Evolutionary conservation across 2,797 vertebrate genomes (phyloP).

Genomic region (Helicolenus hilgendorfi): DNA sequence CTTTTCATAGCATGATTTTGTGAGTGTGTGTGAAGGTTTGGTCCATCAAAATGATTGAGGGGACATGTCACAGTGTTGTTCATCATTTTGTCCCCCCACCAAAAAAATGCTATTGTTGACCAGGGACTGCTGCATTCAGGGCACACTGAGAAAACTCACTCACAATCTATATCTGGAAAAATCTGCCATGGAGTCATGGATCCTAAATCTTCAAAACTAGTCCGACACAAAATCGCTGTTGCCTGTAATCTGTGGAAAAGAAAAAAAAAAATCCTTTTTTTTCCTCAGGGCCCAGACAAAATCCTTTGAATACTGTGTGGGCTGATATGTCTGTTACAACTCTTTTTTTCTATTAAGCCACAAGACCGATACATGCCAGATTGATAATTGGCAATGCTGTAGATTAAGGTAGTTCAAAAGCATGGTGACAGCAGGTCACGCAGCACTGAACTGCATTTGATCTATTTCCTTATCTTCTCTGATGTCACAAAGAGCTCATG

Average conservation of each 20-base stretch:
- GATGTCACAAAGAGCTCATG: neutral
- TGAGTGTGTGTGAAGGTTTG: neutral
- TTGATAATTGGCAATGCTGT: neutral
- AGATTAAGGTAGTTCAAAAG: neutral
- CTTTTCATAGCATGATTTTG: neutral
- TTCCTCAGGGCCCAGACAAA: neutral
- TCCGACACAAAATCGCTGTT: neutral
- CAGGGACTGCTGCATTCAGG: neutral
- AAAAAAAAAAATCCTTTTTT: neutral
- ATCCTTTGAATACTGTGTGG: neutral
- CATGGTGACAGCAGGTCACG: neutral
- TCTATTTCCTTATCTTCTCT: neutral
- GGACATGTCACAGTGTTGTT: neutral
- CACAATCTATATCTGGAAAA: slow-evolving; percentile 5
- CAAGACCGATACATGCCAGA: neutral
- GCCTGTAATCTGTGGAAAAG: neutral
- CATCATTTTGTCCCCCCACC: neutral
- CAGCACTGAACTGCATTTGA: neutral
- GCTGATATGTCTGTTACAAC: neutral
- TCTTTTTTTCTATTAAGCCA: neutral
- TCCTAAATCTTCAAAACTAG: slow-evolving; percentile 9
- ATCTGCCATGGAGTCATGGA: slow-evolving; percentile 26
- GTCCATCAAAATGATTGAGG: slow-evolving; percentile 16
- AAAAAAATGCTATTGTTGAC: slow-evolving; percentile 9
- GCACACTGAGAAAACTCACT: slow-evolving; percentile 15